Base-by-base conservation (phyloP, 2,113 vertebrate species). In the Lathamus discolor region DNA sequence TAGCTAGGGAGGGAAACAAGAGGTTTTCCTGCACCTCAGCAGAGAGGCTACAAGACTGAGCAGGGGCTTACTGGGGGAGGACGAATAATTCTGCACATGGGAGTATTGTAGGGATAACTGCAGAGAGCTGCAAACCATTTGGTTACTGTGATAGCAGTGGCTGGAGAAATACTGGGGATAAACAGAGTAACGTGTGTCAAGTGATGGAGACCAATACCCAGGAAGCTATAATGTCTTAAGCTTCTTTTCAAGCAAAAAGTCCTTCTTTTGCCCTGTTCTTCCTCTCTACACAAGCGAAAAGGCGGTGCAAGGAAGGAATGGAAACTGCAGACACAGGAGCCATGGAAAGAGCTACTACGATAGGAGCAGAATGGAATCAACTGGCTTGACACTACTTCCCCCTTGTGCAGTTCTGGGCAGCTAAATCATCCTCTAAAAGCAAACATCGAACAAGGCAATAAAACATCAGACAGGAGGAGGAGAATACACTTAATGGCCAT, bases 361-460 rank as follows among this genome's bases (percentile, higher is more conserved):
- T 28, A 55, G 11, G 51, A 70, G 28, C 67, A 78, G 61, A 68
- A 33, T 22, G 68, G 73, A 83, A 92, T 83, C 74, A 95, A 55
- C 49, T 66, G 77, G 73, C 64, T 95, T 79, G 69, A 94, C 48
- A n/a, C 39, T 44, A 11, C 78, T 89, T 82, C 70, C 88, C 69
- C 80, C 48, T 33, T 37, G 49, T 49, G 66, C 74, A 86, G 41
- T 57, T 88, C 59, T 85, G 68, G 79, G 90, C 87, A 88, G 70
- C 46, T 95, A 91, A 92, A 92, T 91, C 88, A 77, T 76, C 33
- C 77, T 69, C 67, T 85, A 67, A 95, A 93, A 94, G 91, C 74
- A 92, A 93, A 89, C 88, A 89, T 55, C 69, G 85, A 85, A 78
- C 51, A 43, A 64, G 73, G 91, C 77, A 97, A 87, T 59, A 68